A percentile compares a stretch with the other conserved stretches of the same genome.
phyloP scores from a whole-genome alignment of 1,140 invertebrate genomes.

The Prorops nasuta region DNA sequence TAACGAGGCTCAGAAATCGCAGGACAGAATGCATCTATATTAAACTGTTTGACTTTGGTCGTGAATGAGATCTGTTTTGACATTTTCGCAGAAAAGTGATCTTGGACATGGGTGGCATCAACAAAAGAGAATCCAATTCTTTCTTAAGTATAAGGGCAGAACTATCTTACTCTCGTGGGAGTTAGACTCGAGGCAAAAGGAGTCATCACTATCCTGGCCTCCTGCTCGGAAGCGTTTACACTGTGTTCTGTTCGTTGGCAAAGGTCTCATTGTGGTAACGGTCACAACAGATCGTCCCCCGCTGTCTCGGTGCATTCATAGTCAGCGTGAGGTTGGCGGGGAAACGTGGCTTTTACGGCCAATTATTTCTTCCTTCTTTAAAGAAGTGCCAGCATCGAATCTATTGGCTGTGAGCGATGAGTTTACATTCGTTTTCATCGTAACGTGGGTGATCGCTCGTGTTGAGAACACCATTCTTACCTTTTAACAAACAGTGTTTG shows the following conservation, averaged over 20 bases:
- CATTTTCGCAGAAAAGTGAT: too few relatives aligned
- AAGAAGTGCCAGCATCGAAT: background rate
- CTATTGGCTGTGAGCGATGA: background rate
- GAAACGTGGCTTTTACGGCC: constrained; percentile 35
- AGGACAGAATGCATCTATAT: too few relatives aligned
- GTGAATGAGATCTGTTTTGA: too few relatives aligned
- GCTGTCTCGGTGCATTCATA: constrained; percentile 28
- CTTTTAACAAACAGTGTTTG: too few relatives aligned
- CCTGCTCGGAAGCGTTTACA: constrained; percentile 27
- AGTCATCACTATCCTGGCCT: constrained; percentile 28
- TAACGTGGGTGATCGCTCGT: background rate
- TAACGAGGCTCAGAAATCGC: too few relatives aligned
- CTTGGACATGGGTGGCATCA: too few relatives aligned
- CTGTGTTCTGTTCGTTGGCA: constrained; percentile 21
- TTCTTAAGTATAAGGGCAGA: constrained; percentile 6
- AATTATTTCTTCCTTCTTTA: constrained; percentile 30
- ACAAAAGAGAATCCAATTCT: constrained; percentile 24
- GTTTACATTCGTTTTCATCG: background rate
- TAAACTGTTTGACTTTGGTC: too few relatives aligned
- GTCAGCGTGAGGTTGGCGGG: constrained; percentile 22
- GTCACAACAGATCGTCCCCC: constrained; percentile 41
- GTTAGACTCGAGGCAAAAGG: constrained; percentile 20
- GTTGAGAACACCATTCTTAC: too few relatives aligned
- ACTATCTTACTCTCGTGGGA: constrained; percentile 8
- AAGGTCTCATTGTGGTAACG: constrained; percentile 35